Evolutionary conservation across 1,140 invertebrate genomes (phyloP), one percentile per base, ranked within the genome.

Genomic region (Micrasema longulum): DNA sequence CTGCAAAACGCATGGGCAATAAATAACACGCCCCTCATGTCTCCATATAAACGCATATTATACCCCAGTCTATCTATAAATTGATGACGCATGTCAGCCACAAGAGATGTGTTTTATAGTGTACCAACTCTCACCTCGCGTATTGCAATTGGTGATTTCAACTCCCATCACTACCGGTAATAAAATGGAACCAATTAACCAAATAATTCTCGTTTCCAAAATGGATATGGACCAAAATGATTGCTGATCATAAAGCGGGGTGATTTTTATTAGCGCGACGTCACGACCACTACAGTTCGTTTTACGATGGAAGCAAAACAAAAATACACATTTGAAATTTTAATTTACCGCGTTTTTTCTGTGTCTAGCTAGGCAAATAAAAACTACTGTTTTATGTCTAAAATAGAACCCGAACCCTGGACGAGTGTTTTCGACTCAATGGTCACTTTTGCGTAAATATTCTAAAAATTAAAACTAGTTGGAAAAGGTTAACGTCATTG

Each of bases 171-270:
- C 10, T 52, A 1, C 16, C 31, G 35, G 35, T 12, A 60, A 11
- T 60, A 60, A 60, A 60, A 60, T 38, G 36, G 36, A 60, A 60
- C 31, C 35, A 41, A 60, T 60, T 14, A 60, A 60, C 52, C 3
- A 11, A 31, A 31, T 31, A 31, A 31, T 31, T 31, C 26, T 7
- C 26, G 7, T 31, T 31, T 48, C 2, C 10, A 1, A 20, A 48
- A 48, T 48, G 45, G 45, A 5, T 4, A 2, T 11, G 45, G 16
- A 5, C 45, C 45, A 18, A 48, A 48, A 48, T 48, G 18, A 18
- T 48, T 20, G 45, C 26, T 31, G 26, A 31, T 31, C 26, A 31
- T 31, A 31, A 31, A 31, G 26, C 26, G 26, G 26, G 26, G 26
- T 31, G 26, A 31, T 31, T 31, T 31, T 31, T 31, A 31, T 31